Base-by-base conservation (phyloP, 2,888 invertebrate genomes). In the Heliconius ethilla region DNA sequence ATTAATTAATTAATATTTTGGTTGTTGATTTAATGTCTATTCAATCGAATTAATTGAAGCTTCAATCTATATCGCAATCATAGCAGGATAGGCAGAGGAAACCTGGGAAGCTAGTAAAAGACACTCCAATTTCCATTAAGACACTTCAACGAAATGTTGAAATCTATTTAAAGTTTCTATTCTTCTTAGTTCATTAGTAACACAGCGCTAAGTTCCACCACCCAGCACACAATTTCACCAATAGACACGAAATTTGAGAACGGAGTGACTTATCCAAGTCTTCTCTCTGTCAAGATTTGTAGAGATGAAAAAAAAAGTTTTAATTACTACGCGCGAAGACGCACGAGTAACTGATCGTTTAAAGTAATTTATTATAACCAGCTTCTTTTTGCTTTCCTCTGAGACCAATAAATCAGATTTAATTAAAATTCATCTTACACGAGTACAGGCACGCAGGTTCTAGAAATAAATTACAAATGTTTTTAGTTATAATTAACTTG, bases 241-340 rank as follows among this genome's bases (percentile, higher is more conserved):
- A n/a, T 1, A n/a, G 51, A 51, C 18, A 51, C 18, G 51, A 51
- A 51, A 18, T 18, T 51, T 51, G 18, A 18, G 51, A 51, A 51
- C 7, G 7, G 18, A 51, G 51, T 59, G 59, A 59, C 59, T 59
- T 59, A n/a, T 59, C 51, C 10, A 10, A 59, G 10, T n/a, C 1
- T 66, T 22, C 18, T 33, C 37, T 67, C 37, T 29, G 25, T 15
- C 33, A 5, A 5, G 13, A 62, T 62, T 62, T 13, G 25, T n/a
- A 25, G 6, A 63, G 13, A 11, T 40, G 67, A 40, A 82, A 79
- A 82, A 85, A 85, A 75, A 78, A 84, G 83, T 88, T 90, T 92
- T 92, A 92, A 92, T 92, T 91, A 90, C 90, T 87, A 85, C 85
- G 87, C 87, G 89, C 87, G 84, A 75, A 86, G 86, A 86, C 86